Evolutionary conservation across 2,113 vertebrate genomes (phyloP).

Genomic region (Okapia johnstoni): DNA sequence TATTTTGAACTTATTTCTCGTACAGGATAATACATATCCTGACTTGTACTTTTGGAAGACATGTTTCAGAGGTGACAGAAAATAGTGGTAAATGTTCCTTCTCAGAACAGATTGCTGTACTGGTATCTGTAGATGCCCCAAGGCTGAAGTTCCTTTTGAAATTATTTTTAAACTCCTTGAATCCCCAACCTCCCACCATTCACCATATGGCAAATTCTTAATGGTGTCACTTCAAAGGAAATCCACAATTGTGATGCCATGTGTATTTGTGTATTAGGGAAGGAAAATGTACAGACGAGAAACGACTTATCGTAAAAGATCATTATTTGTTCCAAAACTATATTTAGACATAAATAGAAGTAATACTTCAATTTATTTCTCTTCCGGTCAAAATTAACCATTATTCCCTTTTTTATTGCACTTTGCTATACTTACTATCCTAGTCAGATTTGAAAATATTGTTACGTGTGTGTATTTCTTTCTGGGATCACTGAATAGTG

Average conservation of each 20-base stretch:
- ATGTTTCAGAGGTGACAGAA: background rate
- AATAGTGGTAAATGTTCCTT: background rate
- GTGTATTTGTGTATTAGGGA: slow-evolving; percentile 2
- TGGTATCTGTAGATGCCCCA: background rate
- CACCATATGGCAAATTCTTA: background rate
- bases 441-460: background rate
- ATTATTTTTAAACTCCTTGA: slow-evolving; percentile 50
- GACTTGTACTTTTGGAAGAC: background rate
- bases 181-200: slow-evolving; percentile 5
- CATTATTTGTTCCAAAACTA: background rate
- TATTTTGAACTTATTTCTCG: background rate
- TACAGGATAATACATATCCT: background rate
- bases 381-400: background rate
- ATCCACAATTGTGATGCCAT: background rate
- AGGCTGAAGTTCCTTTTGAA: slow-evolving; percentile 33
- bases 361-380: background rate
- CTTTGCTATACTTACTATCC: background rate
- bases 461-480: fast-evolving
- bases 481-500: background rate
- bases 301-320: background rate
- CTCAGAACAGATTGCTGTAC: slow-evolving; percentile 7
- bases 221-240: slow-evolving; percentile 6
- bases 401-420: background rate
- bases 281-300: background rate
- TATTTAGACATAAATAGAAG: background rate